Base-by-base conservation (phyloP, 2,113 vertebrate species). In the Heterochromis multidens region DNA sequence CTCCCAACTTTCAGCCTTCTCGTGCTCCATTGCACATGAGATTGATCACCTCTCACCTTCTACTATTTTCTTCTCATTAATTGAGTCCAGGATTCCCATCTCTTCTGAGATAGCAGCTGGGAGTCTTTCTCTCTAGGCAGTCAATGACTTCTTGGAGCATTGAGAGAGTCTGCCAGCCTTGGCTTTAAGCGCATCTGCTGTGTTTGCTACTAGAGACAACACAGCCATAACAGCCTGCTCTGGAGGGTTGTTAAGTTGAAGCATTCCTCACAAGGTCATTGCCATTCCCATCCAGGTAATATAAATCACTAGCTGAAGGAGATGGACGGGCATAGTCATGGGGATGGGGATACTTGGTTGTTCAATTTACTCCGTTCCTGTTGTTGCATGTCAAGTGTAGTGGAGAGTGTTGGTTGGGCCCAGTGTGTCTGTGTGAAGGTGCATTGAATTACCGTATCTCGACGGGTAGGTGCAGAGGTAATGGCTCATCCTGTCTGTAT, bases 181-280 rank as follows among this genome's bases (percentile, higher is more conserved):
- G 65, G 62, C 72, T 89, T 29, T 82, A 92, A 80, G 80, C 25
- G 54, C 76, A 25, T 33, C 81, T 59, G 79, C 84, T 89, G 7
- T 87, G 85, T 94, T 92, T 90, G 76, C 88, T 35, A 19, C 49
- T 63, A 6, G 4, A 37, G 59, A 83, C 83, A 77, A 86, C 79
- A 63, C 56, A 83, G 82, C 79, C 7, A 78, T 43, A 59, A 76
- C 58, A 84, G 60, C 14, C 59, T 33, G 77, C 90, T 86, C 77
- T 12, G 19, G 84, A 43, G 86, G 76, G 82, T 65, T 80, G 82
- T 91, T 87, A 91, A 91, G 67, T 70, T 80, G 77, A 88, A 84
- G 85, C 77, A 37, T 90, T 81, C 61, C 84, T 84, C 84, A 72
- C 92, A 93, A 92, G 90, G 93, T 92, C 86, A 59, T 84, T 61